Evolutionary conservation across 2,113 vertebrate species (phyloP), one percentile per base, ranked within the genome.

Genomic region (Noctilio leporinus): DNA sequence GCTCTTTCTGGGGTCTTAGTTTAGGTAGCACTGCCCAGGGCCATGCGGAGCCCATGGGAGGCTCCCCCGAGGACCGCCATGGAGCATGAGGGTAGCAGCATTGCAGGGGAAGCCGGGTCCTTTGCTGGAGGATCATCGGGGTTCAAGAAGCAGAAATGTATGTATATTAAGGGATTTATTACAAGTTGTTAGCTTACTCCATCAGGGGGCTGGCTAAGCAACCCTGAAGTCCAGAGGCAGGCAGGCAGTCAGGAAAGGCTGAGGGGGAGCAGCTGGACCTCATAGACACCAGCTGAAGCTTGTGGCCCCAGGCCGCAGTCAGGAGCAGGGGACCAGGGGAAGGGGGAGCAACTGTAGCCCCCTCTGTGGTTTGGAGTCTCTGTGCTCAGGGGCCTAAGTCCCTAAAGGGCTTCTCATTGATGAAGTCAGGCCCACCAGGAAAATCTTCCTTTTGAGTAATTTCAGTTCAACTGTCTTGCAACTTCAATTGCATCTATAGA

Each of bases 321-420:
- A 15, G 51, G 49, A 86, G n/a, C 4, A 19, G 47, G 17, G 62
- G 5, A 0, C 0, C 4, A 4, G 9, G 12, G 51, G 14, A 49
- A 49, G 19, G 30, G 38, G 30, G 8, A 69, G 81, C 38, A 33
- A 30, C 1, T 3, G 72, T 7, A 24, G 24, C n/a, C 26, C 9
- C 49, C 15, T 3, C 49, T 49, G 40, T 20, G 3, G 51, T 69
- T 49, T 40, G 64, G 73, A 59, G 40, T 59, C 40, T 93, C 38
- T 49, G 22, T 11, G 45, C 38, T 86, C 49, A 69, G 72, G 33
- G 33, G 15, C 40, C 49, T 55, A 33, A 38, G 40, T 67, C 38
- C 7, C 47, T 14, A 67, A 76, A 43, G 30, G 38, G 5, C 26
- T 43, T 51, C 45, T 35, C 75, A 72, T 10, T 64, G 53, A 38